Conservation (phyloP, 2,888 invertebrate species). For the Dasypogon diadema region DNA sequence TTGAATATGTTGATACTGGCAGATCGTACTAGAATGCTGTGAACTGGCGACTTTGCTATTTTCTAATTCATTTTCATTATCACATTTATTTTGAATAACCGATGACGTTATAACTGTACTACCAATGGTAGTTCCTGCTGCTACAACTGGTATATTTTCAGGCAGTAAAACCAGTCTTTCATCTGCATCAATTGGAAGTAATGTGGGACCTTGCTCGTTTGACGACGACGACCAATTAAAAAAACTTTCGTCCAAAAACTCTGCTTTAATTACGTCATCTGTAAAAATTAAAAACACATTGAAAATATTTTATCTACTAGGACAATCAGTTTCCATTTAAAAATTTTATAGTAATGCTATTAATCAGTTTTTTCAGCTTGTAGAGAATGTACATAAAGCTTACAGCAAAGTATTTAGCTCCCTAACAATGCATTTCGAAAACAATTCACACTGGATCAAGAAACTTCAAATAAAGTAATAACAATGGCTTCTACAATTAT, state of each 20-base stretch:
- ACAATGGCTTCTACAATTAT: too few species aligned
- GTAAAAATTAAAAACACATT: conserved; percentile 37
- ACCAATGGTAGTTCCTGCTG: conserved; percentile 20
- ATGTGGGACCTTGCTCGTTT: conserved; percentile 38
- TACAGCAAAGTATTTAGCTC: too few species aligned
- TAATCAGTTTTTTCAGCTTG: not conserved
- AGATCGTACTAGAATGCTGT: not conserved
- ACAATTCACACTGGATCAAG: too few species aligned
- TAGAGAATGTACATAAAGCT: too few species aligned
- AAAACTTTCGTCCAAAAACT: conserved; percentile 52
- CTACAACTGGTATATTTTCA: conserved; percentile 42
- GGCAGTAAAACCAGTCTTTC: conserved; percentile 49
- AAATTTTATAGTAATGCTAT: not conserved
- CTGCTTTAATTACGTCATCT: conserved; percentile 48
- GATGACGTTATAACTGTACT: not conserved
- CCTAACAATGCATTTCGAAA: too few species aligned
- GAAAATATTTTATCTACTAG: conserved; percentile 21
- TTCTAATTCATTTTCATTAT: not conserved
- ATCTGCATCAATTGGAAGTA: conserved; percentile 45
- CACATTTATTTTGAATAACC: not conserved
- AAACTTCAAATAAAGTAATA: too few species aligned
- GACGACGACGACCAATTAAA: conserved; percentile 52
- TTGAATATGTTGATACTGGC: conserved; percentile 39
- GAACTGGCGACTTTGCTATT: not conserved
- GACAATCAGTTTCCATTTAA: too few species aligned